Evolutionary conservation across 2,888 invertebrate genomes (phyloP).

Genomic region (Argyra leucocephala): DNA sequence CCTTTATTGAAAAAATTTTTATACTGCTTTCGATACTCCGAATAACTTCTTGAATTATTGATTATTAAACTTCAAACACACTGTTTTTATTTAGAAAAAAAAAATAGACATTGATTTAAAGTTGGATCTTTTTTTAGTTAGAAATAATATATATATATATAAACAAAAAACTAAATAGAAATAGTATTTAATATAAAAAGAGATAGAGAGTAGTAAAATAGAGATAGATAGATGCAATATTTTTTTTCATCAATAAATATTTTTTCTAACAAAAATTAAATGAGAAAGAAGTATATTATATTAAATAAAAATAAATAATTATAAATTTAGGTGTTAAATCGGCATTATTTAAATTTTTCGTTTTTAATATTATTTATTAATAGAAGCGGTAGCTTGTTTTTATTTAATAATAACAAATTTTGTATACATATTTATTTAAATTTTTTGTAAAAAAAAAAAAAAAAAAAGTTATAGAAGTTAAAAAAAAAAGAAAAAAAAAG

Average conservation of each 20-base stretch:
- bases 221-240: background rate
- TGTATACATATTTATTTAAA: background rate
- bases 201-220: background rate
- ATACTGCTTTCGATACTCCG: too few species aligned
- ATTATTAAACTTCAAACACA: too few species aligned
- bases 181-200: background rate
- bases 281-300: background rate
- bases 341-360: background rate
- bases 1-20: too few species aligned
- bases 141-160: too few species aligned
- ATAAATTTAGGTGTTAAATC: background rate
- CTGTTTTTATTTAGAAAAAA: too few species aligned
- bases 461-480: too few species aligned
- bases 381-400: background rate
- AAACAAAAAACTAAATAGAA: too few species aligned
- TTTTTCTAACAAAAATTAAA: too few species aligned
- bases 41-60: too few species aligned
- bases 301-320: background rate
- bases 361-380: background rate
- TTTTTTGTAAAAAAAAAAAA: background rate
- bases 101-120: too few species aligned
- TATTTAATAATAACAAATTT: background rate
- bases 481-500: too few species aligned
- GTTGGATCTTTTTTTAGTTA: too few species aligned
- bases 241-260: background rate